Conservation (phyloP, 2,797 vertebrate species). For the Crypturellus tataupa region DNA sequence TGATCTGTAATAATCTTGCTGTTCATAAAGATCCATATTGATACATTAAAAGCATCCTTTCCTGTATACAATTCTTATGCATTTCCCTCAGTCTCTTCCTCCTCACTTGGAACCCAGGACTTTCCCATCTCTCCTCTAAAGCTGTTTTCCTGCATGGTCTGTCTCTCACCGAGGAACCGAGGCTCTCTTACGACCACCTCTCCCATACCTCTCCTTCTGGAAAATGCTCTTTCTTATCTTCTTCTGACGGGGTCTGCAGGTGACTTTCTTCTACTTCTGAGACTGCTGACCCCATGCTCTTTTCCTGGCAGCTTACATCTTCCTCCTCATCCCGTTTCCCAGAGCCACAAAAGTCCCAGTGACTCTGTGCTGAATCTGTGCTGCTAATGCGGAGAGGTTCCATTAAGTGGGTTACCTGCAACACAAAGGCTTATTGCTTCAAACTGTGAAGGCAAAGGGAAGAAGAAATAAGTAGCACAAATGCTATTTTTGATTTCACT, state of each 20-base stretch:
- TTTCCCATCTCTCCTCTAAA: neutral
- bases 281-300: neutral
- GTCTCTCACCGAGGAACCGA: neutral
- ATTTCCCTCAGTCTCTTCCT: neutral
- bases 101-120: neutral
- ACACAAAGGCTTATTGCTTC: conserved; percentile 54
- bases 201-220: conserved; percentile 35
- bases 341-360: conserved; percentile 18
- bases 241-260: neutral
- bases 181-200: neutral
- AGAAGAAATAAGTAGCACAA: conserved; percentile 42
- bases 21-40: conserved; percentile 18
- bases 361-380: conserved; percentile 51
- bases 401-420: conserved; percentile 82
- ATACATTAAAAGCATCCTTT: neutral
- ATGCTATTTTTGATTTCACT: conserved; percentile 62
- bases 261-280: neutral
- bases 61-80: neutral
- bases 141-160: neutral
- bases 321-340: conserved; percentile 43
- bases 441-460: neutral
- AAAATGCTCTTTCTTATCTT: conserved; percentile 15
- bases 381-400: conserved; percentile 77
- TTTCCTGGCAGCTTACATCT: conserved; percentile 30
- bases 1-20: conserved; percentile 46